Evolutionary conservation across 1,140 invertebrate species (phyloP).

Genomic region (Neodiprion lecontei): DNA sequence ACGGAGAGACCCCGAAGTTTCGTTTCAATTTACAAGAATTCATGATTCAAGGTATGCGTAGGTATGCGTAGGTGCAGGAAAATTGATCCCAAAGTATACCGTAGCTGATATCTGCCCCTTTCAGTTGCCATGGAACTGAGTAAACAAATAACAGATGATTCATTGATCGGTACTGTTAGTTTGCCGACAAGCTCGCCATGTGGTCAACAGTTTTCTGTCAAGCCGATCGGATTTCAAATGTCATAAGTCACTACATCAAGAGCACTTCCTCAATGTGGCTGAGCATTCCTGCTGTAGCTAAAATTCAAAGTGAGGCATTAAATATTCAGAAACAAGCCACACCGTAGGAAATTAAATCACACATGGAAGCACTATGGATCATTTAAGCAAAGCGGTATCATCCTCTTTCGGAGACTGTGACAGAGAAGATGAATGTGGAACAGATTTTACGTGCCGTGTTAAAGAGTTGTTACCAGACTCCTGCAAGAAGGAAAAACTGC

Average conservation of each 20-base stretch:
- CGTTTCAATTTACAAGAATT: too few species aligned
- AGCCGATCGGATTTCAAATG: neutral
- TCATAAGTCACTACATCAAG: neutral
- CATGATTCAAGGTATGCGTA: too few species aligned
- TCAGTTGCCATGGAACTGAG: neutral
- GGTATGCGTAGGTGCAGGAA: too few species aligned
- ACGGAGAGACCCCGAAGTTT: too few species aligned
- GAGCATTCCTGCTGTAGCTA: too few species aligned
- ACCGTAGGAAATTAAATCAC: neutral
- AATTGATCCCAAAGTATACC: too few species aligned
- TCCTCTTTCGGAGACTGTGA: neutral
- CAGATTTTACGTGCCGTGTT: neutral
- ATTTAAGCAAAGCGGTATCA: neutral
- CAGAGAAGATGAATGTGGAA: neutral
- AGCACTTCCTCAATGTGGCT: too few species aligned
- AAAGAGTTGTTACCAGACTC: too few species aligned
- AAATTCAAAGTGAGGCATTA: too few species aligned
- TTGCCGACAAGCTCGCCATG: neutral
- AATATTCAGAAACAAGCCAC: neutral
- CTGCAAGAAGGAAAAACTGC: neutral
- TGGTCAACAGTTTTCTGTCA: neutral
- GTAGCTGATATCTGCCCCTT: neutral
- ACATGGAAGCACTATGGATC: slow-evolving; percentile 1
- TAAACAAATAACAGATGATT: neutral
- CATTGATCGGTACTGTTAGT: neutral